These are phyloP conservation scores for Rotaria socialis DNA, from an alignment of 2,888 invertebrate genomes.

Conservation along the genomic window DNA sequence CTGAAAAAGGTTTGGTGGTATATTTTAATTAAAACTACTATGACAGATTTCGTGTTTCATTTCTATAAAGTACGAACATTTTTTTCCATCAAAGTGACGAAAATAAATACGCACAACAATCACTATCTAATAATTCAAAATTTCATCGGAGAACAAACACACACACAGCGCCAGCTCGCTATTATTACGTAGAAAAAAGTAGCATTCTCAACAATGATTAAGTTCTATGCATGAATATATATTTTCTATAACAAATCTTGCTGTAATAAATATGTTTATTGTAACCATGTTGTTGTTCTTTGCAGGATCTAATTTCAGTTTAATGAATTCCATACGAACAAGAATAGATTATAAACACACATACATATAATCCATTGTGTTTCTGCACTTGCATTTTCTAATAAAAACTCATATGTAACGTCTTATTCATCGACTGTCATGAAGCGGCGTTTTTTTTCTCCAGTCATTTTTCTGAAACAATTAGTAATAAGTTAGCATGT, in stretches of 20 bases:
- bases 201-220: not conserved
- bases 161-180: not conserved
- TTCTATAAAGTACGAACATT: not conserved
- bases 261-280: not conserved
- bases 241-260: not conserved
- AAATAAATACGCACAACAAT: not conserved
- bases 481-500: conserved; percentile 15
- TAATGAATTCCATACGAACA: not conserved
- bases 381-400: conserved; percentile 7
- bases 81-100: not conserved
- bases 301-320: not conserved
- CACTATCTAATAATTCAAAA: not conserved
- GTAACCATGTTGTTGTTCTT: not conserved
- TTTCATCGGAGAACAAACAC: not conserved
- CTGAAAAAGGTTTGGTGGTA: not conserved
- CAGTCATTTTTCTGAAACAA: not conserved
- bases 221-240: not conserved
- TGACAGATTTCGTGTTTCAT: not conserved
- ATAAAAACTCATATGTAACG: not conserved
- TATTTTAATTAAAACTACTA: not conserved
- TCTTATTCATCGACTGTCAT: not conserved
- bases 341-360: not conserved
- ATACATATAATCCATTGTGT: not conserved
- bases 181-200: not conserved
- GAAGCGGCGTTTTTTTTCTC: not conserved